A percentile compares a stretch with the other conserved stretches of the same genome.
phyloP scores from a whole-genome alignment of 2,888 invertebrate genomes.

The Gandaritis pyraliata region DNA sequence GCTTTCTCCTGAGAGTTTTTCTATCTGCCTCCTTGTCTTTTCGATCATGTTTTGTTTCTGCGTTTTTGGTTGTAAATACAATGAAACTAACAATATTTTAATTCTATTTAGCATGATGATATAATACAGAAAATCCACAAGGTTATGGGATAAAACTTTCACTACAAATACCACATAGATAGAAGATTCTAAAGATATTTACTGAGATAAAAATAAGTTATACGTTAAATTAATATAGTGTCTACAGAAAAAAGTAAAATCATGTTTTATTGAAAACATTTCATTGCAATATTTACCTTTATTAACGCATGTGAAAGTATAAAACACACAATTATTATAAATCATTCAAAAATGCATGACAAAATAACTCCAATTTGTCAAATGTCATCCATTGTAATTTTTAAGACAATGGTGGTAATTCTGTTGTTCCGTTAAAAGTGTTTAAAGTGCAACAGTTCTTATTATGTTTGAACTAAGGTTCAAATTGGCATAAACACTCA shows the following conservation, averaged over 20 bases:
- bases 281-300: too few species aligned
- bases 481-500: too few species aligned
- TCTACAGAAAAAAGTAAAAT: too few species aligned
- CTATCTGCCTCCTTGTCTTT: not conserved
- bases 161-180: too few species aligned
- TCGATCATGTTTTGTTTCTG: slow-evolving; percentile 2
- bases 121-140: not conserved
- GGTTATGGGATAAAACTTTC: not conserved
- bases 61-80: slow-evolving; percentile 2
- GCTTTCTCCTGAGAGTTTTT: slow-evolving; percentile 8
- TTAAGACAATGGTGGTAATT: not conserved
- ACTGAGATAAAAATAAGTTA: too few species aligned
- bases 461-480: too few species aligned
- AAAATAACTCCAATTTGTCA: too few species aligned
- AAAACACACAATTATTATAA: not conserved
- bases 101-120: slow-evolving; percentile 12
- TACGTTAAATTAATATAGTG: too few species aligned
- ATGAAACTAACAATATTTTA: slow-evolving; percentile 11
- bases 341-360: slow-evolving; percentile 4
- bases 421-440: too few species aligned
- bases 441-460: too few species aligned
- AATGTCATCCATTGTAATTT: not conserved
- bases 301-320: not conserved
- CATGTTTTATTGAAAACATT: too few species aligned
- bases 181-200: too few species aligned